These are phyloP conservation scores for Cosmorhoe ocellata DNA, from an alignment of 2,888 invertebrate genomes.

Conservation along the genomic window DNA sequence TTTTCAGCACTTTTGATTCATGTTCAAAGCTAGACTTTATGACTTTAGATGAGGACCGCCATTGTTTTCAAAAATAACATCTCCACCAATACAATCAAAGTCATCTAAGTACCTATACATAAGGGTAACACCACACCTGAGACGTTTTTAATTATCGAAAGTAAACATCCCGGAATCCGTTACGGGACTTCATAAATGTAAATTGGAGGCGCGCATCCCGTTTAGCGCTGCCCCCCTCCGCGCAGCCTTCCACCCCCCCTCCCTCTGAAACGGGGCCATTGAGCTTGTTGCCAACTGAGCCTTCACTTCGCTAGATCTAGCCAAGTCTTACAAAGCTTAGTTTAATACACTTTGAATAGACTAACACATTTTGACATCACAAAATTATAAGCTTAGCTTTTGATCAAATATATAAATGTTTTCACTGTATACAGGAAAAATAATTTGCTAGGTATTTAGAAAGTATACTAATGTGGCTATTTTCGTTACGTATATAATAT, in stretches of 20 bases:
- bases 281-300: conserved; percentile 21
- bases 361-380: too few species aligned
- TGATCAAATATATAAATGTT: too few species aligned
- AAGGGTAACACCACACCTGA: conserved; percentile 52
- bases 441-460: too few species aligned
- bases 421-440: too few species aligned
- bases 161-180: conserved; percentile 78
- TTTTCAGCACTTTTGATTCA: too few species aligned
- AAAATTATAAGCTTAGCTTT: too few species aligned
- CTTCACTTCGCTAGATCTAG: conserved; percentile 9
- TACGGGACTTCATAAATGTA: conserved; percentile 81
- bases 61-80: not conserved
- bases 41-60: too few species aligned
- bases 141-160: conserved; percentile 80
- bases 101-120: conserved; percentile 13
- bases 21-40: too few species aligned
- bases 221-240: conserved; percentile 56
- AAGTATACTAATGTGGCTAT: too few species aligned
- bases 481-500: too few species aligned
- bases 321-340: not conserved
- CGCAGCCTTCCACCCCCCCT: conserved; percentile 30
- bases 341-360: too few species aligned
- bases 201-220: conserved; percentile 79
- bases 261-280: conserved; percentile 24
- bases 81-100: conserved; percentile 6